Percentiles rank a stretch among this genome's conserved stretches.
These are phyloP conservation scores for Muscidifurax raptorellus DNA, from an alignment of 1,140 invertebrate genomes.

Conservation along the genomic window DNA sequence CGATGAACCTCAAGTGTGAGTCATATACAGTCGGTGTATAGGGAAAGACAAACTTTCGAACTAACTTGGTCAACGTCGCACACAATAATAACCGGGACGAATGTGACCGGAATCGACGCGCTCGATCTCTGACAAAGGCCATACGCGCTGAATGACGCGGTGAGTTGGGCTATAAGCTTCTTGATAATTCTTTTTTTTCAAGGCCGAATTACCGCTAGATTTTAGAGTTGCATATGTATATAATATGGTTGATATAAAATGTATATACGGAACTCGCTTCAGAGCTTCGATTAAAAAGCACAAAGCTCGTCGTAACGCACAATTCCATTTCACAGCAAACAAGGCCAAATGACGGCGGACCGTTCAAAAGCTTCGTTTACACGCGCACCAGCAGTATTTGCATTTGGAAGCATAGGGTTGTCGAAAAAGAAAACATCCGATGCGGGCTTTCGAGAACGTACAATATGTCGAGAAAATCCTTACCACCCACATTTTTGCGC, in stretches of 20 bases:
- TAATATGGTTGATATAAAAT: too few relatives aligned
- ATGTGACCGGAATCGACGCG: conserved; percentile 27
- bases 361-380: background rate
- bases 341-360: background rate
- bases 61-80: background rate
- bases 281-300: background rate
- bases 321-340: background rate
- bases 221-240: too few relatives aligned
- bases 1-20: conserved; percentile 29
- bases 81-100: conserved; percentile 21
- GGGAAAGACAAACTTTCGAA: conserved; percentile 9
- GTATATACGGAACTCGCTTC: too few relatives aligned
- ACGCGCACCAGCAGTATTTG: background rate
- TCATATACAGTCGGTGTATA: background rate
- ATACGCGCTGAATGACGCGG: background rate
- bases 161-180: background rate
- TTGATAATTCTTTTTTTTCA: too few relatives aligned
- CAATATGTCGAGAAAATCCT: background rate
- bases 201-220: too few relatives aligned
- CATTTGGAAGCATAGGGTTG: background rate
- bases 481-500: too few relatives aligned
- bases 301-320: background rate
- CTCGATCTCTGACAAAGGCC: background rate
- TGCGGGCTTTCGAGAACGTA: background rate
- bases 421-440: background rate